A percentile compares a stretch with the other conserved stretches of the same genome.
Evolutionary conservation across 1,140 invertebrate species (phyloP).

Genomic region (Chionoecetes opilio): DNA sequence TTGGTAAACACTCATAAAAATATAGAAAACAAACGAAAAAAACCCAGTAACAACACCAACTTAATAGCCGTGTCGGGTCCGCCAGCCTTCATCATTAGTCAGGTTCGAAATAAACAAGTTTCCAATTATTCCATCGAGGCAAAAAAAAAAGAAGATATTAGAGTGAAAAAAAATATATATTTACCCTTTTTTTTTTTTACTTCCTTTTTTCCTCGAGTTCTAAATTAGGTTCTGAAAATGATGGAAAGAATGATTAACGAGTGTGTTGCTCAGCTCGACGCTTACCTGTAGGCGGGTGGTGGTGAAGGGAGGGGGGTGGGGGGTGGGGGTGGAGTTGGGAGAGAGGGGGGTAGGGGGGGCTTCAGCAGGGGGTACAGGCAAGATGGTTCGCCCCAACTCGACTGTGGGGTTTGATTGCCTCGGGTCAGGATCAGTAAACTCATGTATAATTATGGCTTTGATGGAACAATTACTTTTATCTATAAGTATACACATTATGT

Average conservation of each 20-base stretch:
- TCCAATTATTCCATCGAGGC: neutral
- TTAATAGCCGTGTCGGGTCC: neutral
- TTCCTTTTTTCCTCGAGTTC: neutral
- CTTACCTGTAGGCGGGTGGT: neutral
- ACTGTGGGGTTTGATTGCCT: neutral
- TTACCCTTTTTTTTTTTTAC: neutral
- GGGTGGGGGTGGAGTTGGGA: neutral
- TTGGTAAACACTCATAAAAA: neutral
- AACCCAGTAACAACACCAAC: neutral
- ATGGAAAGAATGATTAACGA: conserved; percentile 2
- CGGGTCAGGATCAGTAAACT: neutral
- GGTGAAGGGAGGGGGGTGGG: too few relatives aligned
- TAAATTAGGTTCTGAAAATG: conserved; percentile 6
- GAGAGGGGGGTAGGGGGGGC: neutral
- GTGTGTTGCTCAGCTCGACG: neutral
- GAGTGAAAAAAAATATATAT: too few relatives aligned
- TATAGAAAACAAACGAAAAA: neutral
- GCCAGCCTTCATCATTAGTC: neutral
- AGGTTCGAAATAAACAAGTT: neutral
- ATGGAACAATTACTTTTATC: conserved; percentile 9
- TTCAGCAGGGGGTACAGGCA: neutral
- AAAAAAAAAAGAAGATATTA: too few relatives aligned
- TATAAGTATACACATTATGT: neutral
- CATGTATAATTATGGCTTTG: conserved; percentile 8
- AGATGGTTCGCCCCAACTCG: neutral